Conservation (phyloP, 2,113 vertebrate genomes). For the Cheirogaleus medius region DNA sequence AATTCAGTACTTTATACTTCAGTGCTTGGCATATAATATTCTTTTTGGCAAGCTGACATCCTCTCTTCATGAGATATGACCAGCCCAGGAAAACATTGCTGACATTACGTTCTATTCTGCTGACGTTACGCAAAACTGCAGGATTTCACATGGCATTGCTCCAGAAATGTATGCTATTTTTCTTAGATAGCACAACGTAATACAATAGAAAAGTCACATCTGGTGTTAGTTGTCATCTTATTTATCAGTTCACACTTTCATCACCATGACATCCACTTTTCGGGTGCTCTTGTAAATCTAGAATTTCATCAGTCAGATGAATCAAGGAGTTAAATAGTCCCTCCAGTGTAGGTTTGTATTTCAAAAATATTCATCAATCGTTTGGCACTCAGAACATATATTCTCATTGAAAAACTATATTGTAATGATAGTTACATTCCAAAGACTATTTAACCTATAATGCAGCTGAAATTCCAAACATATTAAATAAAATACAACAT, state of each 20-base stretch:
- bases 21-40: slow-evolving; percentile 36
- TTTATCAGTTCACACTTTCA: slow-evolving; percentile 45
- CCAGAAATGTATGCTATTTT: slow-evolving; percentile 43
- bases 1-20: not conserved
- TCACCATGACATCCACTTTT: not conserved
- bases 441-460: not conserved
- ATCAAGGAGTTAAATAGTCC: not conserved
- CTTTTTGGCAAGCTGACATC: slow-evolving; percentile 45
- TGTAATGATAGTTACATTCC: not conserved
- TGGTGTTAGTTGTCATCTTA: slow-evolving; percentile 16
- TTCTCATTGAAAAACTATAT: not conserved
- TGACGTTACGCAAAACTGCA: slow-evolving; percentile 53
- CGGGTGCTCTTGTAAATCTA: not conserved
- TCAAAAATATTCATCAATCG: not conserved
- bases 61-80: slow-evolving; percentile 16
- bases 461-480: not conserved
- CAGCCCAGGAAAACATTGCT: slow-evolving; percentile 46
- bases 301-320: not conserved
- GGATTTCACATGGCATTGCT: slow-evolving; percentile 31
- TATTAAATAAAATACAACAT: not conserved
- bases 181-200: slow-evolving; percentile 2
- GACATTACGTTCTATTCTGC: slow-evolving; percentile 50
- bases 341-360: not conserved
- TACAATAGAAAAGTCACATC: slow-evolving; percentile 36
- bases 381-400: not conserved